Conservation (phyloP, 2,888 invertebrate species). For the Koerneria pararmatus region DNA sequence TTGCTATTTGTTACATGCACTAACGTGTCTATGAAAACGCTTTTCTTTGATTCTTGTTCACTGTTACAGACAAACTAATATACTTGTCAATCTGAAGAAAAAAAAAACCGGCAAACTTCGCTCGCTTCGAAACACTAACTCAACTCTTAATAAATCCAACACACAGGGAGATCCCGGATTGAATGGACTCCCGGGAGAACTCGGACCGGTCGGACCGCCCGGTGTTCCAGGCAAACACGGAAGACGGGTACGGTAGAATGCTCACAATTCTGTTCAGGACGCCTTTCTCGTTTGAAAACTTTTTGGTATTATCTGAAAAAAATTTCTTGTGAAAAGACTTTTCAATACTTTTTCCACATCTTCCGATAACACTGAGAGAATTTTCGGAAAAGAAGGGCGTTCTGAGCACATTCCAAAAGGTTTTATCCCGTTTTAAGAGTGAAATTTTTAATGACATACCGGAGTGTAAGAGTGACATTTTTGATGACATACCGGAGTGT, state of each 20-base stretch:
- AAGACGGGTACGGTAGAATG: constrained; percentile 38
- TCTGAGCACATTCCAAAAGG: not conserved
- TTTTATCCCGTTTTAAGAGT: constrained; percentile 5
- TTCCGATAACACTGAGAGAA: too few species aligned
- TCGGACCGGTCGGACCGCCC: constrained; percentile 46
- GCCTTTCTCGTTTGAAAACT: constrained; percentile 9
- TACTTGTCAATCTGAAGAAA: too few species aligned
- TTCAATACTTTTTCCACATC: too few species aligned
- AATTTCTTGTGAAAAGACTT: constrained; percentile 14
- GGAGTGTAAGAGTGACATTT: constrained; percentile 5
- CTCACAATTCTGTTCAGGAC: constrained; percentile 5
- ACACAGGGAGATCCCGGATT: constrained; percentile 46
- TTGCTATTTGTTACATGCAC: too few species aligned
- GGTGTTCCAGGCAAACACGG: constrained; percentile 50
- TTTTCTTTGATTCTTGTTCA: too few species aligned
- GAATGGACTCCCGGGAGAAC: constrained; percentile 46
- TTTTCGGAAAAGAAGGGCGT: too few species aligned
- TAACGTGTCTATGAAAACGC: too few species aligned
- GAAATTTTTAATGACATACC: constrained; percentile 30
- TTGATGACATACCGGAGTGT: not conserved
- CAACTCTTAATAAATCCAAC: not conserved
- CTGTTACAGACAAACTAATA: too few species aligned
- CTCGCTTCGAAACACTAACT: too few species aligned
- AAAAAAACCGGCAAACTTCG: too few species aligned
- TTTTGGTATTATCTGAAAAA: constrained; percentile 17